A percentile compares a stretch with the other conserved stretches of the same genome.
These are phyloP conservation scores for Edolisoma coerulescens DNA, from an alignment of 2,113 vertebrate genomes.

Conservation along the genomic window DNA sequence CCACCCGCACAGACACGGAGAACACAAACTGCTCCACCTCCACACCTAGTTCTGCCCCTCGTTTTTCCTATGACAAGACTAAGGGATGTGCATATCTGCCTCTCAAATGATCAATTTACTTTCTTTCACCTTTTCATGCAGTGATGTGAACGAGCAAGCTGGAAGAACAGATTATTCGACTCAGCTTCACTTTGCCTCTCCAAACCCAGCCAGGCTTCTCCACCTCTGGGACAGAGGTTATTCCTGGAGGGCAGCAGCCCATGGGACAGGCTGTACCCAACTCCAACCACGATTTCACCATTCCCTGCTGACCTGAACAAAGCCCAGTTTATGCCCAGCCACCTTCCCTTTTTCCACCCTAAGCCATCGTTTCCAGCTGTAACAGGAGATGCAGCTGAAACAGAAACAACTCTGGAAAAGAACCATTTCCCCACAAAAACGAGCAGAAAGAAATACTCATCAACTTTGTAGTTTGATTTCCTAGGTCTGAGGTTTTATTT, in stretches of 20 bases:
- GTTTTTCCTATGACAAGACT: fast-evolving
- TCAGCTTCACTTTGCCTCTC: neutral
- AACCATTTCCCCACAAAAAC: neutral
- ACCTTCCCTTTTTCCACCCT: neutral
- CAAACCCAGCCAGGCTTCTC: neutral
- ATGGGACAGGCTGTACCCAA: neutral
- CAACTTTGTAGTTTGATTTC: neutral
- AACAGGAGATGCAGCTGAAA: neutral
- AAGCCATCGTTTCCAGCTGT: neutral
- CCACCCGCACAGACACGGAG: neutral
- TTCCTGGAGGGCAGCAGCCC: neutral
- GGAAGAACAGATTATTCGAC: fast-evolving
- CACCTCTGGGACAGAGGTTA: neutral
- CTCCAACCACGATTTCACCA: neutral
- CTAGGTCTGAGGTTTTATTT: neutral
- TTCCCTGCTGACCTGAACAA: neutral
- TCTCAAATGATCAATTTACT: neutral
- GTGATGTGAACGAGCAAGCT: fast-evolving
- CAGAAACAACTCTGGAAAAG: neutral
- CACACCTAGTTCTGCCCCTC: neutral
- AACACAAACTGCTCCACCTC: neutral
- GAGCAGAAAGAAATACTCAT: neutral
- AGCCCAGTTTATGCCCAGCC: neutral
- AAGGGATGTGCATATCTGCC: neutral
- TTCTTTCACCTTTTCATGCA: neutral